These are phyloP conservation scores for Tribolium freemani DNA, from an alignment of 2,888 invertebrate genomes.

Conservation along the genomic window DNA sequence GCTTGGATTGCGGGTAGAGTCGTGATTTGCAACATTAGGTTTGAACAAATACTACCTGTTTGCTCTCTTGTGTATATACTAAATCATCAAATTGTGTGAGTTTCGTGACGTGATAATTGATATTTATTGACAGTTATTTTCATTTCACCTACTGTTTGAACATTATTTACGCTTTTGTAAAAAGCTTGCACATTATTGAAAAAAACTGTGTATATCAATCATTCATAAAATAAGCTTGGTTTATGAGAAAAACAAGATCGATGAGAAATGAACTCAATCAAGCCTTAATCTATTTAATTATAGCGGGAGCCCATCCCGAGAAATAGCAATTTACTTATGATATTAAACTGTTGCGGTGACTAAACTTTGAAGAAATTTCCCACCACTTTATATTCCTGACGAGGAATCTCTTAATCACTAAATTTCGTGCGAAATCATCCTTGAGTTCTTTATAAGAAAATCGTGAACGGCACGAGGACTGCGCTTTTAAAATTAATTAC, in stretches of 20 bases:
- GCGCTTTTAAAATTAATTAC: not conserved
- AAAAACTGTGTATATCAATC: not conserved
- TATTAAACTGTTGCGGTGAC: conserved; percentile 21
- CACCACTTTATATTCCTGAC: conserved; percentile 19
- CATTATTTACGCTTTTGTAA: not conserved
- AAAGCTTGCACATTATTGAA: not conserved
- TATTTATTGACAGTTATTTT: not conserved
- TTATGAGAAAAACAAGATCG: not conserved
- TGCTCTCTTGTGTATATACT: not conserved
- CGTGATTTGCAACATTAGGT: not conserved
- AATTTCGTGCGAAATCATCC: conserved; percentile 5
- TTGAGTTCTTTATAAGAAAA: conserved; percentile 1
- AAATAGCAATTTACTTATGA: conserved; percentile 26
- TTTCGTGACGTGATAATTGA: not conserved
- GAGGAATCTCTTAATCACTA: conserved; percentile 8
- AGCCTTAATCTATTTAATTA: conserved; percentile 18
- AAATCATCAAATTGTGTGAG: not conserved
- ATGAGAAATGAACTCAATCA: conserved; percentile 5
- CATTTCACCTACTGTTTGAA: not conserved
- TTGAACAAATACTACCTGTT: not conserved
- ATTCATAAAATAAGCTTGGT: too few relatives aligned
- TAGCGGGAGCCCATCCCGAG: not conserved
- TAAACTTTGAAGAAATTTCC: conserved; percentile 27
- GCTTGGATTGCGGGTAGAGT: not conserved
- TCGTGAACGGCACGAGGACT: not conserved